Conservation (phyloP, 2,113 vertebrate species). For the Prionailurus bengalensis region DNA sequence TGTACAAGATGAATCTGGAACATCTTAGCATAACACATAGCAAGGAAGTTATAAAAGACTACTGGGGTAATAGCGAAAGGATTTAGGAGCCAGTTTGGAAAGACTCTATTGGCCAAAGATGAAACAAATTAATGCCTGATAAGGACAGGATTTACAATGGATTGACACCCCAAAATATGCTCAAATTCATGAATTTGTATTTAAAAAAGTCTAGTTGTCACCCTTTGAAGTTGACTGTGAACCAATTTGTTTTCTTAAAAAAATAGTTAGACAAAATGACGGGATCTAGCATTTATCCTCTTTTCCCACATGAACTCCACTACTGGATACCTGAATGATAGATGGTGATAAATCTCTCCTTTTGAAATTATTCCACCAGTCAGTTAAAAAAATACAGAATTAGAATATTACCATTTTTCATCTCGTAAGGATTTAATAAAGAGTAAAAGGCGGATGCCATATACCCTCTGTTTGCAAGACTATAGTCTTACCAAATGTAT, state of each 20-base stretch:
- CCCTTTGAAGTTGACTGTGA: not conserved
- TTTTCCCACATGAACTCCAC: not conserved
- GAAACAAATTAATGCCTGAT: not conserved
- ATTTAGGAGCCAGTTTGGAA: not conserved
- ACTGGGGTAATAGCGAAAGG: not conserved
- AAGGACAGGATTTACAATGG: not conserved
- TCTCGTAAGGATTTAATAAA: not conserved
- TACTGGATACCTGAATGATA: not conserved
- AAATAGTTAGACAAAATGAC: not conserved
- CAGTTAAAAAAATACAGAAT: not conserved
- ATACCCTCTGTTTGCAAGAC: not conserved
- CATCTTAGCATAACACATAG: not conserved
- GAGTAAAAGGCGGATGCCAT: not conserved
- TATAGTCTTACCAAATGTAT: not conserved
- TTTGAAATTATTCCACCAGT: not conserved
- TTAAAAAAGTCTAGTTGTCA: not conserved
- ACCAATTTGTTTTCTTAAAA: not conserved
- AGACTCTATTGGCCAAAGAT: not conserved
- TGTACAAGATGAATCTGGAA: not conserved
- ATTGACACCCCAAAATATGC: not conserved
- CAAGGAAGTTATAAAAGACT: not conserved
- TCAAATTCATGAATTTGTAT: conserved; percentile 1
- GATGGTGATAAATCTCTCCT: not conserved
- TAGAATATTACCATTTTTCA: not conserved
- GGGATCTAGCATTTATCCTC: not conserved